Evolutionary conservation across 2,797 vertebrate species (phyloP).

Genomic region (Pampus argenteus): DNA sequence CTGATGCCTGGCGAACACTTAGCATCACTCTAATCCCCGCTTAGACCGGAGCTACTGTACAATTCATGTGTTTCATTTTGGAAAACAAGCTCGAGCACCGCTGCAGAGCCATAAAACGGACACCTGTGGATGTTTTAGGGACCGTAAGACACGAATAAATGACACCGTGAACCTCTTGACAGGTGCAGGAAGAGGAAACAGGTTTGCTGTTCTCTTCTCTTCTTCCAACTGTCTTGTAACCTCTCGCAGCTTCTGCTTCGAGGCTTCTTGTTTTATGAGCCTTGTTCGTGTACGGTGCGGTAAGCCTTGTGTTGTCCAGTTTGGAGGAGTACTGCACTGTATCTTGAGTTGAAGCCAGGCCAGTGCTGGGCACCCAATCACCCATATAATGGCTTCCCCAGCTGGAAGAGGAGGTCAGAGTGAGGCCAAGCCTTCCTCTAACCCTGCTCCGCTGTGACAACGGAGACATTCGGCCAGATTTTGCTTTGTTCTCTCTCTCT

Average conservation of each 20-base stretch:
- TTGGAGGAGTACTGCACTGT: slow-evolving; percentile 16
- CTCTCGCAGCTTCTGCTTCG: slow-evolving; percentile 10
- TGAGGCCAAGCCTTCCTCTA: slow-evolving; percentile 43
- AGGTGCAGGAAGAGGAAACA: neutral
- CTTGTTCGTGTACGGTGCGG: slow-evolving; percentile 18
- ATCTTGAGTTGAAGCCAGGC: slow-evolving; percentile 38
- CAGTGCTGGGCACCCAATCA: slow-evolving; percentile 52
- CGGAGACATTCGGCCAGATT: slow-evolving; percentile 54
- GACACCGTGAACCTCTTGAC: neutral
- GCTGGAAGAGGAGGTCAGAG: slow-evolving; percentile 61
- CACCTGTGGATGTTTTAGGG: slow-evolving; percentile 34
- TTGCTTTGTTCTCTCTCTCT: slow-evolving; percentile 46
- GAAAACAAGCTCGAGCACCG: slow-evolving; percentile 46
- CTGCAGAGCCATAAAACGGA: slow-evolving; percentile 26
- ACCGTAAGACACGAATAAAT: neutral
- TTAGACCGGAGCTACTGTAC: slow-evolving; percentile 53
- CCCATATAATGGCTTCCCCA: slow-evolving; percentile 63
- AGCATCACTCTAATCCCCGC: slow-evolving; percentile 67
- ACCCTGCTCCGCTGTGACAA: slow-evolving; percentile 49
- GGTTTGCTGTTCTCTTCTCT: neutral
- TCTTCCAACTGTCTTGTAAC: slow-evolving; percentile 3
- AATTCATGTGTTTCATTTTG: slow-evolving; percentile 58
- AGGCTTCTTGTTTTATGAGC: slow-evolving; percentile 22
- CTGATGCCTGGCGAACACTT: slow-evolving; percentile 71
- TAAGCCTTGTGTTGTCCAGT: slow-evolving; percentile 35